A percentile compares a stretch with the other conserved stretches of the same genome.
Evolutionary conservation across 2,113 vertebrate species (phyloP).

Genomic region (Zosterops japonicus): DNA sequence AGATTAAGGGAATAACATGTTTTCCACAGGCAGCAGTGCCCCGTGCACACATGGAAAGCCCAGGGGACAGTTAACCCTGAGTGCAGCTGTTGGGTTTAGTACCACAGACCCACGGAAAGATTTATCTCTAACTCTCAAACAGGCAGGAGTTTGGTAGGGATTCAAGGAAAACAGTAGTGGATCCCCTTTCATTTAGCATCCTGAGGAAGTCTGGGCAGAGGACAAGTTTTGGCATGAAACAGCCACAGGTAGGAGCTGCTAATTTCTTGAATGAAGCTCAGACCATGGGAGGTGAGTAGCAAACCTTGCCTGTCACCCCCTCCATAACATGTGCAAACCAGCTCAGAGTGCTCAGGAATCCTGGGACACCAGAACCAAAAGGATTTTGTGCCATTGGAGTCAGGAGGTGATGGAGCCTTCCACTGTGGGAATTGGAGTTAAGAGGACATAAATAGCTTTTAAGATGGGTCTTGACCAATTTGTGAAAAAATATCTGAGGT

Average conservation of each 20-base stretch:
- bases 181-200: neutral
- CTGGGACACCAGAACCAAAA: neutral
- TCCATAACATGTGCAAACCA: accelerated
- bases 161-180: conserved; percentile 25
- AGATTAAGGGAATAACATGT: conserved; percentile 5
- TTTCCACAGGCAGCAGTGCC: neutral
- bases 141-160: conserved; percentile 13
- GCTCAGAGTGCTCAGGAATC: neutral
- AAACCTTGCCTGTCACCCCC: neutral
- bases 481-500: neutral
- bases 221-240: neutral
- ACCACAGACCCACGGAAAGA: neutral
- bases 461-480: neutral
- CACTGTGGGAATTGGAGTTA: neutral
- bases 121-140: conserved; percentile 1
- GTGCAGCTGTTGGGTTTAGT: neutral
- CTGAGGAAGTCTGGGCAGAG: neutral
- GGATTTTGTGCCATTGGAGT: neutral
- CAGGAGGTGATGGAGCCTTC: neutral
- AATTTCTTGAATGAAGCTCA: neutral
- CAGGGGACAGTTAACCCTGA: neutral
- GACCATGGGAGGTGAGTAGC: neutral
- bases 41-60: neutral
- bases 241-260: neutral
- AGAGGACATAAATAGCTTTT: neutral